Evolutionary conservation across 2,113 vertebrate genomes (phyloP), one percentile per base, ranked within the genome.

Genomic region (Cairina moschata): DNA sequence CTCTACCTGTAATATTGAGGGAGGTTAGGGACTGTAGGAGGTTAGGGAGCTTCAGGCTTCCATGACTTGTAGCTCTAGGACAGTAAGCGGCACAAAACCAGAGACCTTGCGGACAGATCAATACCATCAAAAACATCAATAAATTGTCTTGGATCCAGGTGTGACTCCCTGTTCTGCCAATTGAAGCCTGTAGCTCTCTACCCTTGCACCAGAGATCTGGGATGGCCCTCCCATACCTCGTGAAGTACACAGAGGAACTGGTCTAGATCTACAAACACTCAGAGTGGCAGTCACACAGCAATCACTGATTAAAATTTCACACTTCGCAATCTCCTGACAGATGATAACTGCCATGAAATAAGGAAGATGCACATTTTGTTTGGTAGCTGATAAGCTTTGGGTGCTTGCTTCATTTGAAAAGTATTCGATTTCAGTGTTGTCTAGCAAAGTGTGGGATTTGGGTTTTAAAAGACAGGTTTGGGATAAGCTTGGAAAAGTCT

Each of bases 21-120:
- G 7, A n/a, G 0, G 1, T 42, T 44, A 58, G 21, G 8, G 4
- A 36, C 32, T 2, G 0, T 29, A 48, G 46, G 46, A 48, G 20
- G 46, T 48, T 48, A 48, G 46, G 52, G 8, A 67, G 12, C 22
- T 75, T 76, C 7, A 5, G 32, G 32, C 20, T 81, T 48, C 0
- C 1, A 31, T 9, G 13, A 48, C 72, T 54, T 83, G 28, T 26
- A 67, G 15, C 56, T 75, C 63, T 72, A 21, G 31, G 28, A 9
- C 71, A 82, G 4, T 66, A 62, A 75, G 8, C 22, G 75, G 66
- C 21, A 13, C 40, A 91, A 85, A 66, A 6, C 3, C 16, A 8
- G 13, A 50, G 26, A 85, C 4, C n/a, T 40, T 36, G 16, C 20
- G 76, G 46, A 8, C 52, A 38, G 42, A 59, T 67, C 83, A 48